Percentiles rank a stretch among this genome's conserved stretches.
phyloP scores from a whole-genome alignment of 2,888 invertebrate genomes.

The Hemistola chrysoprasaria region DNA sequence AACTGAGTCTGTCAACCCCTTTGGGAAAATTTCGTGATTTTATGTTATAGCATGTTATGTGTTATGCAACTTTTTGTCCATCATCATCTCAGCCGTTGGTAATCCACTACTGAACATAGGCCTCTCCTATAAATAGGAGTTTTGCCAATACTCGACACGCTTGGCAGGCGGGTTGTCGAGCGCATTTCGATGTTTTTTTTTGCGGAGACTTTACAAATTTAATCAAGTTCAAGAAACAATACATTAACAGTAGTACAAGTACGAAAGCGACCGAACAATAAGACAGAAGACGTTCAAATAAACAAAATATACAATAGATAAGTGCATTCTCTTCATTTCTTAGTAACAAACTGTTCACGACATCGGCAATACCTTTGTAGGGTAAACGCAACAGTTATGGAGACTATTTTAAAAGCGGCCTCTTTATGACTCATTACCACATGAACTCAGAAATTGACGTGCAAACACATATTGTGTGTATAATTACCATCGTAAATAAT shows the following conservation, averaged over 20 bases:
- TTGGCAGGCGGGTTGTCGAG: no score
- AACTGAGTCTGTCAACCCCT: no score
- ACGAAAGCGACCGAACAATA: no score
- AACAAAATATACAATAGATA: slow-evolving; percentile 2
- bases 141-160: no score
- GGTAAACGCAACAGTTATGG: slow-evolving; percentile 44
- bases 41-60: no score
- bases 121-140: no score
- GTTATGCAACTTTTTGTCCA: no score
- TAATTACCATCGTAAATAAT: slow-evolving; percentile 44
- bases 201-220: no score
- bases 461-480: slow-evolving; percentile 51
- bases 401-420: slow-evolving; percentile 39
- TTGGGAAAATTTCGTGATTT: no score
- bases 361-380: slow-evolving; percentile 26
- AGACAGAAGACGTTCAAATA: not conserved
- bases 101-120: no score
- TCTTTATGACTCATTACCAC: slow-evolving; percentile 59
- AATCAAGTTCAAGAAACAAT: slow-evolving; percentile 19
- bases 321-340: slow-evolving; percentile 11
- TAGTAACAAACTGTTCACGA: slow-evolving; percentile 15
- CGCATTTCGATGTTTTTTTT: no score
- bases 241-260: not conserved
- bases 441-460: slow-evolving; percentile 41
- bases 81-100: no score